Percentiles rank a stretch among this genome's conserved stretches.
phyloP scores from a whole-genome alignment of 2,888 invertebrate genomes.

The Micropterix aruncella region DNA sequence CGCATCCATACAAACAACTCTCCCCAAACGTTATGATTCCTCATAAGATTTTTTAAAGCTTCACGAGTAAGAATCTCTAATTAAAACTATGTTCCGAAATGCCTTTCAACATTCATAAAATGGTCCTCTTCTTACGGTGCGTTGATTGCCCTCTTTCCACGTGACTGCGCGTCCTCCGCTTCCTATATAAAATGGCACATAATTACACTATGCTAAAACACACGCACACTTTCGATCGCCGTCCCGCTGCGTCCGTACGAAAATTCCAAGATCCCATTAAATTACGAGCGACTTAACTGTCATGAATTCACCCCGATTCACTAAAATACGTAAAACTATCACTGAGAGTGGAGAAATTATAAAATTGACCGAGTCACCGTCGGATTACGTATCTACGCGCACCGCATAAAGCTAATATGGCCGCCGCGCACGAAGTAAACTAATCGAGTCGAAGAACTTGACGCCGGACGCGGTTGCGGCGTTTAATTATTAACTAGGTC shows the following conservation, averaged over 20 bases:
- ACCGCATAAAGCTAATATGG: background rate
- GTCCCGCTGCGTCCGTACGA: too few species aligned
- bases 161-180: background rate
- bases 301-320: background rate
- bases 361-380: background rate
- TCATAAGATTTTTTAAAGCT: conserved; percentile 44
- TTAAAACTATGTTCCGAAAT: background rate
- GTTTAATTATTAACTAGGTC: background rate
- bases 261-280: background rate
- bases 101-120: background rate
- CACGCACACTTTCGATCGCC: background rate
- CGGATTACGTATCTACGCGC: background rate
- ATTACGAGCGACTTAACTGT: background rate
- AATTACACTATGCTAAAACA: background rate
- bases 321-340: background rate
- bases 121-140: background rate
- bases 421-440: background rate
- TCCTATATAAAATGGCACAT: background rate
- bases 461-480: background rate
- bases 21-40: too few species aligned
- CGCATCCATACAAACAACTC: too few species aligned
- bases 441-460: background rate
- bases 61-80: conserved; percentile 26
- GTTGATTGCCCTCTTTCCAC: background rate
- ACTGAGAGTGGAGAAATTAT: background rate